Evolutionary conservation across 2,113 vertebrate species (phyloP).

Genomic region (Lasiurus borealis): DNA sequence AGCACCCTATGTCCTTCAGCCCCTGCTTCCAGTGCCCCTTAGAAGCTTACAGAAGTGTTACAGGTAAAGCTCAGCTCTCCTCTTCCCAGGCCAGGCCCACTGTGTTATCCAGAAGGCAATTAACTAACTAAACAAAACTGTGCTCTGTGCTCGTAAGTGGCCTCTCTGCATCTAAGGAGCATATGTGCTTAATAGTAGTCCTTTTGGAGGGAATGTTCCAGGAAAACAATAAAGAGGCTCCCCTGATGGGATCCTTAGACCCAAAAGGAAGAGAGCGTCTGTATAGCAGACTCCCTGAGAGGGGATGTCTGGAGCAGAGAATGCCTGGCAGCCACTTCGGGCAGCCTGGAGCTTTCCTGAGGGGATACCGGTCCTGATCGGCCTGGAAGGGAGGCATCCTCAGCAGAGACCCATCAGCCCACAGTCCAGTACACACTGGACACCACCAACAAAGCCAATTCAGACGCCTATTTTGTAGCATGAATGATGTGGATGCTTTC

Average conservation of each 20-base stretch:
- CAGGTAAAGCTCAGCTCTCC: neutral
- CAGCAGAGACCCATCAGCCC: neutral
- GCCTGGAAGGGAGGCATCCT: neutral
- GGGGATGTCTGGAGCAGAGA: neutral
- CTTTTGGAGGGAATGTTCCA: neutral
- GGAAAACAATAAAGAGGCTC: neutral
- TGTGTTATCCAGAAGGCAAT: neutral
- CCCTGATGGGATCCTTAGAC: neutral
- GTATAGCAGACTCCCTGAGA: neutral
- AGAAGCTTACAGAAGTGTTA: neutral
- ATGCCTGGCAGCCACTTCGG: neutral
- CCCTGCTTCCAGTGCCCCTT: neutral
- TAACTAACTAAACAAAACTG: neutral
- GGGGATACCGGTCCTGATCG: neutral
- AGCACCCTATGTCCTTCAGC: neutral
- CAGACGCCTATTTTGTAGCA: constrained; percentile 7
- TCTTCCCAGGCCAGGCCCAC: neutral
- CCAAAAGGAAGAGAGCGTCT: neutral
- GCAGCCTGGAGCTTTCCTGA: neutral
- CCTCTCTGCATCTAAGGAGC: neutral
- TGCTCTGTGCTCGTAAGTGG: neutral
- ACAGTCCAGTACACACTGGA: neutral
- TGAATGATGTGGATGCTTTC: constrained; percentile 64
- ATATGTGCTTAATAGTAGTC: neutral
- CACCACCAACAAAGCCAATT: neutral